phyloP scores from a whole-genome alignment of 2,797 vertebrate genomes.

The Anguilla anguilla region DNA sequence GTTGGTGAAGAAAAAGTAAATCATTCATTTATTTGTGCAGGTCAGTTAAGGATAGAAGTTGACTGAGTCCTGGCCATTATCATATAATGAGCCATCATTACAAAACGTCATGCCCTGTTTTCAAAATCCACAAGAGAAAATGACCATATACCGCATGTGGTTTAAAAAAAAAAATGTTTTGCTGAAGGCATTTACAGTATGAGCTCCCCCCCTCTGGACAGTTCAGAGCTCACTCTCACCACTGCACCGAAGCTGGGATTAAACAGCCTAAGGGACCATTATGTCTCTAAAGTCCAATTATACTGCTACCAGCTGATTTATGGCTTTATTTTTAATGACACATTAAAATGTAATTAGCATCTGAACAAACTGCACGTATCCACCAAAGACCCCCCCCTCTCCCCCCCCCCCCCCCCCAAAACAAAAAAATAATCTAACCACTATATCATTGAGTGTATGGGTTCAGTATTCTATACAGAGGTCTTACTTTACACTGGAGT shows the following conservation, averaged over 20 bases:
- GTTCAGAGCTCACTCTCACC: constrained; percentile 43
- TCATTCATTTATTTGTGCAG: background rate
- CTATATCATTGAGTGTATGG: constrained; percentile 47
- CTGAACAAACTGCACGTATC: constrained; percentile 72
- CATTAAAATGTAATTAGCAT: constrained; percentile 82
- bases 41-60: background rate
- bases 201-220: constrained; percentile 54
- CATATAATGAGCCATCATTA: background rate
- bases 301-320: constrained; percentile 73
- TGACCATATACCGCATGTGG: background rate
- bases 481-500: constrained; percentile 50
- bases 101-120: background rate
- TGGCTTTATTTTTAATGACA: constrained; percentile 75
- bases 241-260: constrained; percentile 63
- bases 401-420: background rate
- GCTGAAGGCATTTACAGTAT: background rate
- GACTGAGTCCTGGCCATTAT: background rate
- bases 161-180: background rate
- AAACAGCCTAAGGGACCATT: constrained; percentile 62
- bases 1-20: background rate
- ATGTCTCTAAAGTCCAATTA: constrained; percentile 73
- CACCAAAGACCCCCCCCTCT: constrained; percentile 59
- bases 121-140: background rate
- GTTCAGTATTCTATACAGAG: constrained; percentile 41
- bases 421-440: constrained; percentile 54